Evolutionary conservation across 2,797 vertebrate species (phyloP).

Genomic region (Hoplostethus atlanticus): DNA sequence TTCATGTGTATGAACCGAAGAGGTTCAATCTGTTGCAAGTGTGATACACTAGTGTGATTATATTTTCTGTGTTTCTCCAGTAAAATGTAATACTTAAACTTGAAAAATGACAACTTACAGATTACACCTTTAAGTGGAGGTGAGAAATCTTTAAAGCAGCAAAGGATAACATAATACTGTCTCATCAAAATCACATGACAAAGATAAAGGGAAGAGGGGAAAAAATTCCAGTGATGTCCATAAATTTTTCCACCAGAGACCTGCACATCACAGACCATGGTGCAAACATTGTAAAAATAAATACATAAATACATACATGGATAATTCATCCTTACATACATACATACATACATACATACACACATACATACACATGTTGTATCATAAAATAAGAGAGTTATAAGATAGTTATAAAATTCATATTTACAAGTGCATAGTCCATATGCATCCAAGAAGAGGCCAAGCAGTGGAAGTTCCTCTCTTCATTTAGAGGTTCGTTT

Average conservation of each 20-base stretch:
- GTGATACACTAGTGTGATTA: constrained; percentile 51
- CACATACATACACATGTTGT: constrained; percentile 81
- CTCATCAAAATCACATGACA: constrained; percentile 11
- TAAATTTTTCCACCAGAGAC: constrained; percentile 67
- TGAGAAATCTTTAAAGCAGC: constrained; percentile 71
- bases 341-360: too few species aligned
- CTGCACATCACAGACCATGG: constrained; percentile 78
- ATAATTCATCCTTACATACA: constrained; percentile 72
- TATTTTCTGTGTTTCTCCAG: constrained; percentile 48
- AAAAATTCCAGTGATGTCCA: constrained; percentile 81
- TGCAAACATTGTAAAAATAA: constrained; percentile 86
- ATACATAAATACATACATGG: constrained; percentile 88
- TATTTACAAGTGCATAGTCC: constrained; percentile 87
- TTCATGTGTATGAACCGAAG: constrained; percentile 69
- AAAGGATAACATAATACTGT: constrained; percentile 77
- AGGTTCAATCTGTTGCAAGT: constrained; percentile 52
- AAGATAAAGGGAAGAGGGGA: constrained; percentile 49
- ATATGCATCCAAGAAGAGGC: constrained; percentile 78
- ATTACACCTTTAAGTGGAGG: constrained; percentile 79
- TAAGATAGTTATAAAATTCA: constrained; percentile 86
- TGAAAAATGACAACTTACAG: constrained; percentile 78
- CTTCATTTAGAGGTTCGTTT: constrained; percentile 51
- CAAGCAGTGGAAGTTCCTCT: constrained; percentile 53
- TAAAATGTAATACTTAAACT: constrained; percentile 55
- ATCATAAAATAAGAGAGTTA: constrained; percentile 86